Evolutionary conservation across 2,113 vertebrate species (phyloP).

Genomic region (Channa maculata): DNA sequence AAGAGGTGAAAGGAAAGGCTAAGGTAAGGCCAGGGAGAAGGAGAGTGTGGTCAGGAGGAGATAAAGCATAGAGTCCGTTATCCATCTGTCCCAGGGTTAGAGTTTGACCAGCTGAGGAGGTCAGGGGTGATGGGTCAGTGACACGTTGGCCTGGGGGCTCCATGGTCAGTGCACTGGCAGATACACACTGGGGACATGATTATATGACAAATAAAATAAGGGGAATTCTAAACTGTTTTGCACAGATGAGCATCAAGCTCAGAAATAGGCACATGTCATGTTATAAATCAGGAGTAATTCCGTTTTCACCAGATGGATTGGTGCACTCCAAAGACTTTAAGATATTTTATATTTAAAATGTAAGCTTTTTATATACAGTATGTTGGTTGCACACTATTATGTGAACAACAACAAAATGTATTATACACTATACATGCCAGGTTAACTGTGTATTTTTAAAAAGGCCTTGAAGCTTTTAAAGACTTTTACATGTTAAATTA

Average conservation of each 20-base stretch:
- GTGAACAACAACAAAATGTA: not conserved
- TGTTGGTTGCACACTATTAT: not conserved
- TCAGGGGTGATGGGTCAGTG: conserved; percentile 69
- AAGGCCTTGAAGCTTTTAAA: too few species aligned
- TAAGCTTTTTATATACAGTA: not conserved
- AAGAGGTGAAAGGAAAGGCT: conserved; percentile 63
- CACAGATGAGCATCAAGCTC: conserved; percentile 7
- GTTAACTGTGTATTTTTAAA: too few species aligned
- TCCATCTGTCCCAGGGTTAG: conserved; percentile 82
- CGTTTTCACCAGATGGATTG: not conserved
- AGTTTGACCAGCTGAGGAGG: conserved; percentile 79
- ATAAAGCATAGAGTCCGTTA: conserved; percentile 74
- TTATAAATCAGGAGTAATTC: too few species aligned
- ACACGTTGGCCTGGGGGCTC: conserved; percentile 54
- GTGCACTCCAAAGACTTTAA: not conserved
- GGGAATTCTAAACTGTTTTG: conserved; percentile 10
- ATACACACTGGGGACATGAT: conserved; percentile 51
- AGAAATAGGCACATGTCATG: not conserved
- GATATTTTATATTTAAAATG: not conserved
- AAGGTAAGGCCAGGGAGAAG: conserved; percentile 42
- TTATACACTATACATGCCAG: too few species aligned
- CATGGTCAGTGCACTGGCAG: conserved; percentile 63
- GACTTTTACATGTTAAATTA: too few species aligned
- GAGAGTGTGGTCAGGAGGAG: conserved; percentile 70
- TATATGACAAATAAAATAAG: conserved; percentile 50